Evolutionary conservation across 2,113 vertebrate genomes (phyloP).

Genomic region (Trogon melanurus): DNA sequence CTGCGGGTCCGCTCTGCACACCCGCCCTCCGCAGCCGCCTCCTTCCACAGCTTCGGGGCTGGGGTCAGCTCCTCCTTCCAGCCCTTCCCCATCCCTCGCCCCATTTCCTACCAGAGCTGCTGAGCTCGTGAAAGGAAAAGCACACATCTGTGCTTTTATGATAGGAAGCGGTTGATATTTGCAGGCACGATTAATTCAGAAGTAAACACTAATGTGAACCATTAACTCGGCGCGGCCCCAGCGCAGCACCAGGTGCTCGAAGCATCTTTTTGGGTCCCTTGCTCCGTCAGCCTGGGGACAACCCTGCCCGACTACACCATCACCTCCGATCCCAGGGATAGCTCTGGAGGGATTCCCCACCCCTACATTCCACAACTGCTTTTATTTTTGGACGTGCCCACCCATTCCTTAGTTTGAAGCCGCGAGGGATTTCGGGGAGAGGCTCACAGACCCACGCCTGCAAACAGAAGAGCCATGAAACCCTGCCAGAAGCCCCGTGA

Average conservation of each 20-base stretch:
- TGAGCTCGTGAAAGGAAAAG: fast-evolving
- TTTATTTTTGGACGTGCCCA: not conserved
- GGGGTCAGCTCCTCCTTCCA: not conserved
- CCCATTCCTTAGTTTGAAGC: not conserved
- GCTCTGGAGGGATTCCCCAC: not conserved
- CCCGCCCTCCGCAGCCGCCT: not conserved
- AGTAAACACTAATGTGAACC: constrained; percentile 4
- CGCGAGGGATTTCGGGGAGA: not conserved
- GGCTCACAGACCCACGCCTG: not conserved
- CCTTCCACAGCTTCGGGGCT: not conserved
- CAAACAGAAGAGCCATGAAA: fast-evolving
- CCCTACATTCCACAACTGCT: not conserved
- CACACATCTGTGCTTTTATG: not conserved
- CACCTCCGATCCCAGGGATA: not conserved
- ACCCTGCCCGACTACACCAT: not conserved
- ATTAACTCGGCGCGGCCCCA: constrained; percentile 48
- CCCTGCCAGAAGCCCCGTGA: not conserved
- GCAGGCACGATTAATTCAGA: not conserved
- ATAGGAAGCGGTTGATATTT: constrained; percentile 19
- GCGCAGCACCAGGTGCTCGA: fast-evolving
- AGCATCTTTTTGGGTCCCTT: not conserved
- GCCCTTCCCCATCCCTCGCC: not conserved
- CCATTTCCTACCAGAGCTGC: not conserved
- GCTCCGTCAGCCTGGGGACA: not conserved
- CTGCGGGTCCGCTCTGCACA: not conserved